Conservation (phyloP, 2,888 invertebrate species). For the Idaea biselata region DNA sequence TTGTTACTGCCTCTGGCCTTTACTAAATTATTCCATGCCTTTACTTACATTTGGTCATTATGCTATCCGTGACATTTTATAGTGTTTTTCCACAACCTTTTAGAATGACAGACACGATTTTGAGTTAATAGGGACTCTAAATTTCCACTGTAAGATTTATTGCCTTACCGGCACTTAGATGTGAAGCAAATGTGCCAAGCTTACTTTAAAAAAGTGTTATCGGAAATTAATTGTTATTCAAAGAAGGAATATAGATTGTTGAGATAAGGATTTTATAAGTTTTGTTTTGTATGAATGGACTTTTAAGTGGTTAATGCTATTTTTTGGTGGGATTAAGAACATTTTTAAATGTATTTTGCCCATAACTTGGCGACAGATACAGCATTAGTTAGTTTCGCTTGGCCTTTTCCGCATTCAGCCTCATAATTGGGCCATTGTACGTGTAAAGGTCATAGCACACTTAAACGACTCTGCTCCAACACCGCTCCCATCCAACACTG, state of each 20-base stretch:
- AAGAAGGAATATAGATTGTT: not conserved
- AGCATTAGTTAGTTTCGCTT: too few species aligned
- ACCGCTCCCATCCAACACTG: too few species aligned
- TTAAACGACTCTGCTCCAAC: too few species aligned
- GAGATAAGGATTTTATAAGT: not conserved
- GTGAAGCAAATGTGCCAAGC: conserved; percentile 23
- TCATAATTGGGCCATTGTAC: too few species aligned
- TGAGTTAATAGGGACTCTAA: conserved; percentile 34
- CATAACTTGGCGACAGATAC: too few species aligned
- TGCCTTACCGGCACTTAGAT: conserved; percentile 21
- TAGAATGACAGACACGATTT: conserved; percentile 42
- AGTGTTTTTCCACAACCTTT: conserved; percentile 50
- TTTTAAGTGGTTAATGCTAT: not conserved
- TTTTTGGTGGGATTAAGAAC: not conserved
- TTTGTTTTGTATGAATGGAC: not conserved
- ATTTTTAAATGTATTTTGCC: not conserved
- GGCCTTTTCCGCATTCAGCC: too few species aligned
- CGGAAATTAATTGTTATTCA: not conserved
- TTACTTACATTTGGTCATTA: conserved; percentile 54
- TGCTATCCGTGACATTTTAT: conserved; percentile 42
- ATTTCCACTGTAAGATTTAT: conserved; percentile 43
- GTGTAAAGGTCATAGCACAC: too few species aligned
- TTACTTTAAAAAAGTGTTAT: conserved; percentile 6
- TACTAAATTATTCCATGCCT: conserved; percentile 61
- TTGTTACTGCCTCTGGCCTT: conserved; percentile 24